Evolutionary conservation across 2,888 invertebrate species (phyloP).

Genomic region (Drosophila ustulata): DNA sequence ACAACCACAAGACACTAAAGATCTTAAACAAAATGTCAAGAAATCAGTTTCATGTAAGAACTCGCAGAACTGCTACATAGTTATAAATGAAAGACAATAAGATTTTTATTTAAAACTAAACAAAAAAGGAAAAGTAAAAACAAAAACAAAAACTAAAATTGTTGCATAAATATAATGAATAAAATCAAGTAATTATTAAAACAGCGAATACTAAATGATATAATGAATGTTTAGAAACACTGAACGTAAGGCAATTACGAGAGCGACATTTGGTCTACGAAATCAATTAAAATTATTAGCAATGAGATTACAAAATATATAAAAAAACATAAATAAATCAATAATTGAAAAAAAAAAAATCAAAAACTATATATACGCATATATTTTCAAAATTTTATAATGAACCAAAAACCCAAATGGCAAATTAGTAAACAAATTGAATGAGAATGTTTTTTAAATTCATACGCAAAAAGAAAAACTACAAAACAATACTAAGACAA

Average conservation of each 20-base stretch:
- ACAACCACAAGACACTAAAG: constrained; percentile 27
- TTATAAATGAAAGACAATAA: constrained; percentile 78
- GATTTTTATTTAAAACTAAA: constrained; percentile 76
- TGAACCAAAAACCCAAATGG: constrained; percentile 50
- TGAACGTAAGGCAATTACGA: constrained; percentile 55
- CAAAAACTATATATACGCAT: constrained; percentile 60
- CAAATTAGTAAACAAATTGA: constrained; percentile 72
- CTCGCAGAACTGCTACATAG: constrained; percentile 75
- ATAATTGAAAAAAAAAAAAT: constrained; percentile 31
- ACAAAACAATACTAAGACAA: constrained; percentile 40
- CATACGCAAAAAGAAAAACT: constrained; percentile 61
- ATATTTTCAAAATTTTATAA: constrained; percentile 79
- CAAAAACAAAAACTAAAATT: constrained; percentile 48
- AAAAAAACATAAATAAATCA: constrained; percentile 18
- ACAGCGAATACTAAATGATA: constrained; percentile 34
- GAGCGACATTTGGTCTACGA: constrained; percentile 68
- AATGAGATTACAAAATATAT: constrained; percentile 58
- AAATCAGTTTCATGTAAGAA: constrained; percentile 61
- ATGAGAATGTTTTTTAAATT: constrained; percentile 72
- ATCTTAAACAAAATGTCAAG: constrained; percentile 47
- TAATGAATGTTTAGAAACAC: constrained; percentile 63
- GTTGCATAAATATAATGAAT: constrained; percentile 42
- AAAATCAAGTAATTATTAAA: constrained; percentile 31
- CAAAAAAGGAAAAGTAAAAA: constrained; percentile 32
- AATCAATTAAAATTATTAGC: constrained; percentile 75